Base-by-base conservation (phyloP, 2,113 vertebrate genomes). In the Corythaixoides concolor region DNA sequence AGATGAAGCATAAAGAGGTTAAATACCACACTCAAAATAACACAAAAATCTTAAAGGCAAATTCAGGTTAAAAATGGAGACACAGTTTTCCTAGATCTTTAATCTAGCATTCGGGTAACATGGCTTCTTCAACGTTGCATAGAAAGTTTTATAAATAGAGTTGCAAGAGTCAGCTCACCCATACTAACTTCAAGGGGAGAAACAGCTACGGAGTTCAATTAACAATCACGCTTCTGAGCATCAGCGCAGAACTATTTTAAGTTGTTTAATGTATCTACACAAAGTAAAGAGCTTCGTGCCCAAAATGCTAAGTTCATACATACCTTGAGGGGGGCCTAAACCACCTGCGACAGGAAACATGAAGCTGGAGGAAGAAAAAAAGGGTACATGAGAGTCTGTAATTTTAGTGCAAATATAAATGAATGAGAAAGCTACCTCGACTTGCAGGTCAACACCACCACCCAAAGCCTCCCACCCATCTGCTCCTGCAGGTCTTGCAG, bases 271-370 rank as follows among this genome's bases (percentile, higher is more conserved):
- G 50, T 24, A 43, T 21, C 43, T 33, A n/a, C 86, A 67, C 23
- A 68, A 86, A 58, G 26, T 4, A 21, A 83, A 37, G 23, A 59
- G 30, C 6, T 72, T 50, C 2, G 64, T 70, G 45, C 70, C 89
- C 47, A 74, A 19, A 82, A 81, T 8, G 21, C 67, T 45, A 52
- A 67, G 49, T 1, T 52, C 62, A 68, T 58, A 97, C 99, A n/a
- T 98, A 99, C 99, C 99, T 99, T 99, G 99, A 78, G 99, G 98
- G 26, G 99, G 98, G 80, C 99, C 99, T 84, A 99, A 97, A 82
- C 99, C 98, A 39, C 99, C 98, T 93, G 99, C 98, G 1, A 99
- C 99, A n/a, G 99, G 98, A 98, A 99, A 99, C 98, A 99, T 99
- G 96, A 99, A 99, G 98, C 99, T 99, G 95, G 39, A 96, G 97